Base-by-base conservation (phyloP, 2,888 invertebrate species). In the Beris chalybata region DNA sequence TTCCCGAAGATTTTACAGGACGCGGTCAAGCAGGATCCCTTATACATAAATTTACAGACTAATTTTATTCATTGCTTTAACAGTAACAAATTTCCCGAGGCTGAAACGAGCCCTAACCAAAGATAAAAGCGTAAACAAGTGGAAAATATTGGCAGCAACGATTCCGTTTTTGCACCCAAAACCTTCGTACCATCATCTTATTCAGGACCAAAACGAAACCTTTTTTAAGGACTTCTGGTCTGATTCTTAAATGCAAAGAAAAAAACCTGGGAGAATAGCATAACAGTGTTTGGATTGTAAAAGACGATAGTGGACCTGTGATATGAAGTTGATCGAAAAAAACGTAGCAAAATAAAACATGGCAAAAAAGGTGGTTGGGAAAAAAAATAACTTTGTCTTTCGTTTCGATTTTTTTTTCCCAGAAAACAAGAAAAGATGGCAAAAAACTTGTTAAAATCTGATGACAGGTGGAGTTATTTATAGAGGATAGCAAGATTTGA, bases 401-500 rank as follows among this genome's bases (percentile, higher is more conserved):
- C 38, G 38, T 38, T 22, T 22, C 22, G 52, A n/a, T 52, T 22
- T 22, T 52, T 22, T 22, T 15, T 30, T 53, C 30, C 31, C 4
- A 1, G 31, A 53, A 31, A 50, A 15, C 29, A 29, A 11, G 50
- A 15, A 53, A 53, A 53, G 53, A 38, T 43, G 50, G 47, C 29
- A 45, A 56, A 50, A 63, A 67, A 63, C 67, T 67, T 67, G 67
- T 67, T 67, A 67, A 67, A 67, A 67, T 67, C 63, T 63, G 67
- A 67, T 67, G 67, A 67, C 63, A 67, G 67, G 67, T 67, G 56
- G 56, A 67, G 67, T 67, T 67, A 67, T 67, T 67, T 67, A 67
- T 67, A 31, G 66, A 54, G 66, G 54, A 59, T 38, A 53, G 48
- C 45, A 12, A 22, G 38, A 52, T 47, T 61, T 66, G 53, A 66